Base-by-base conservation (phyloP, 1,140 invertebrate genomes). In the Drosophila nikananu region DNA sequence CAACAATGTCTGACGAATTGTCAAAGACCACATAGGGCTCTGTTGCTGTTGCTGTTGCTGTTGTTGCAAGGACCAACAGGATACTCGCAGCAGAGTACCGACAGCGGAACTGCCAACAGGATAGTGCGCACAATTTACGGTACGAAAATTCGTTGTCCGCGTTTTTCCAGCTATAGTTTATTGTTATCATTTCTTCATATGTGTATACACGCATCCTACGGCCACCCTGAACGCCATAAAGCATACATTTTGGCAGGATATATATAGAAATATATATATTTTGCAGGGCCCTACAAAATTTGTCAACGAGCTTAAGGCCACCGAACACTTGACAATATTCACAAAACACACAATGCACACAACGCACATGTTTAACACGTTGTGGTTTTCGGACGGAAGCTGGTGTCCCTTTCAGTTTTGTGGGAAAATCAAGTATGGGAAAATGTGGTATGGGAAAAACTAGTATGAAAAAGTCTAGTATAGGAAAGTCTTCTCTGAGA, bases 1-100 rank as follows among this genome's bases (percentile, higher is more conserved):
- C 77, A 84, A 89, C 86, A 78, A 65, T 76, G 73, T 75, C 86
- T 90, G 84, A 89, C 81, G 81, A 81, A 90, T 87, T 84, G 86
- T 90, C 84, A 75, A 49, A 81, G 71, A 68, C 81, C 86, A 48
- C 81, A 89, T 74, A 89, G 27, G 49, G 54, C 21, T 61, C 48
- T 32, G 72, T 27, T 74, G 58, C 52, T 65, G 65, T 41, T 79
- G 63, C 49, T 68, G 72, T 37, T 73, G 77, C 39, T 52, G 75
- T 70, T 80, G 80, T 42, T 46, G 60, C 49, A 32, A 39, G 71
- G 44, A 55, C 55, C 62, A 71, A 32, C 60, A 65, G 71, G 60
- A 42, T 41, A 52, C 32, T 35, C 51, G 72, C 30, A 54, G n/a
- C 25, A 15, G 13, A 15, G 13, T 9, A 23, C 10, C 17, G 5